Base-by-base conservation (phyloP, 2,113 vertebrate species). In the Brienomyrus longianalis region DNA sequence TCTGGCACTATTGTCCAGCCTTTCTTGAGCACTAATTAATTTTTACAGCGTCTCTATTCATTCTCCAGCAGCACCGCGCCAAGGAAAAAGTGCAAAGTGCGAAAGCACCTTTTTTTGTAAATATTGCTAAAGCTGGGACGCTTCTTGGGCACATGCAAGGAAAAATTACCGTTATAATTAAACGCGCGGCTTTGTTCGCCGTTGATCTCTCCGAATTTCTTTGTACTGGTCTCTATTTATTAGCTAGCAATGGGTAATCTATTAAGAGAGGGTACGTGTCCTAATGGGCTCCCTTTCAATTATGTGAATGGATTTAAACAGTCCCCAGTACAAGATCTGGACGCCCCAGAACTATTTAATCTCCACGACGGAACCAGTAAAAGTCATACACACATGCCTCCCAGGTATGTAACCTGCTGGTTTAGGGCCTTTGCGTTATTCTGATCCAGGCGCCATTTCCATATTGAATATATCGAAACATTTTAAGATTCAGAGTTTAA, bases 281-380 rank as follows among this genome's bases (percentile, higher is more conserved):
- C 93, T 95, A 91, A 93, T 95, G 94, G 93, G 93, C 43, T 90
- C 91, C 94, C 92, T 93, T 94, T 93, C 93, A 95, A 90, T 5
- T 91, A 88, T 62, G 43, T 88, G 62, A 88, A 70, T 93, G 92
- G 88, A 84, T 43, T 89, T 23, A 66, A 91, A 91, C 88, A 80
- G 89, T 74, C 91, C 94, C 94, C 89, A 91, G 92, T 66, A 94
- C 88, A 94, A 90, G 91, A 62, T 90, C 66, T 48, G 4, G 39
- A 91, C 93, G 91, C 48, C 93, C 89, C 77, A 6, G 3, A 93
- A 93, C 91, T 96, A 96, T 96, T 96, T 96, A 96, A 96, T 92
- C 92, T 91, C 86, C 87, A 90, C 88, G 91, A 92, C 90, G 90
- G 88, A 86, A 45, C 90, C 88, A 47, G 27, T 27, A 86, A 74